A percentile compares a stretch with the other conserved stretches of the same genome.
Evolutionary conservation across 1,140 invertebrate species (phyloP).

Genomic region (Nixonia krombeini): DNA sequence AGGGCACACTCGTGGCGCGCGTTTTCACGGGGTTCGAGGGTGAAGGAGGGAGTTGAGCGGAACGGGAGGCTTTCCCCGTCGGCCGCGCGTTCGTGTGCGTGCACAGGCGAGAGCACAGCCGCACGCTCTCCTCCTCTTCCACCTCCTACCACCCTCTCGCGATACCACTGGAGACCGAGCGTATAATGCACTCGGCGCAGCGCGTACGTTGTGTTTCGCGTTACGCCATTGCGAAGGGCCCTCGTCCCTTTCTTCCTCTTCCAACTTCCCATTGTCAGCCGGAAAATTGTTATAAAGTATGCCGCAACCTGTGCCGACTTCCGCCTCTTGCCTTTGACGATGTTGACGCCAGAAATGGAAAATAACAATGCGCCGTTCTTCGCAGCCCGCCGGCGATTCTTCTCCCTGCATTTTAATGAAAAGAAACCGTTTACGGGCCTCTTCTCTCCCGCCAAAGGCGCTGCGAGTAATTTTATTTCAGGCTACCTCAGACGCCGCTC

Average conservation of each 20-base stretch:
- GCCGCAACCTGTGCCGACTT: conserved; percentile 25
- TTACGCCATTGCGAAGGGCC: conserved; percentile 31
- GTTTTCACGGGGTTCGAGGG: conserved; percentile 18
- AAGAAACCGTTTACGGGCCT: conserved; percentile 8
- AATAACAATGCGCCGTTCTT: conserved; percentile 4
- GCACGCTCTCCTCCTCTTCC: conserved; percentile 3
- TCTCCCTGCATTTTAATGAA: background rate
- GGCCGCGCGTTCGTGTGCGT: conserved; percentile 22
- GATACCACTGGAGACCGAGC: conserved; percentile 22
- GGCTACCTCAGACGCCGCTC: too few relatives aligned
- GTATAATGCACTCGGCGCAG: conserved; percentile 40
- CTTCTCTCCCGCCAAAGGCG: background rate
- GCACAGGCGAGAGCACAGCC: conserved; percentile 7
- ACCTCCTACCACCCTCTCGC: conserved; percentile 17
- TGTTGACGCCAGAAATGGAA: conserved; percentile 25
- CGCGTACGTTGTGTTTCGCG: conserved; percentile 37
- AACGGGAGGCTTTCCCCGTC: conserved; percentile 10
- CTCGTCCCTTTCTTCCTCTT: conserved; percentile 25
- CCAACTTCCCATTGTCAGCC: conserved; percentile 32
- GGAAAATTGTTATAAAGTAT: conserved; percentile 36
- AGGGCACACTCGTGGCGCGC: conserved; percentile 22
- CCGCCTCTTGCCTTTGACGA: conserved; percentile 34
- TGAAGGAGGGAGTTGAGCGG: too few relatives aligned
- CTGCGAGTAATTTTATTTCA: too few relatives aligned
- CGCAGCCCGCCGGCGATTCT: conserved; percentile 2